Base-by-base conservation (phyloP, 2,888 invertebrate genomes). In the Torymus texanus region DNA sequence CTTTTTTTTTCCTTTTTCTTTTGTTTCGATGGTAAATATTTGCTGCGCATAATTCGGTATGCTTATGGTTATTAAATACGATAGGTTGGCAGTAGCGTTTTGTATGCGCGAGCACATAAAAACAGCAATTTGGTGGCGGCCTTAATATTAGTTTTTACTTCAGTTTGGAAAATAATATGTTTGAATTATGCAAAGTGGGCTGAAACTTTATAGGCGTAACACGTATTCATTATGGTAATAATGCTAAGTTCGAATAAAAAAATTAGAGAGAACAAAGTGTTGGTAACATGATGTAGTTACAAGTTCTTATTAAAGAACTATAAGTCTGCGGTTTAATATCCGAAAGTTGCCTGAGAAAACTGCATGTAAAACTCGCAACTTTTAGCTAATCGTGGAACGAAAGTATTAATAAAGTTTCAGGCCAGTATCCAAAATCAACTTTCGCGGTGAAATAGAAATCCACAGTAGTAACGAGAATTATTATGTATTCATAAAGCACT, bases 361-460 rank as follows among this genome's bases (percentile, higher is more conserved):
- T 2, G 5, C 21, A 2, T 21, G 21, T 29, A 29, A 29, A 29
- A 59, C 66, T 75, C 67, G 16, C 12, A 61, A 62, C 68, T 68
- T 53, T 18, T 21, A 61, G 56, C 63, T 55, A 63, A 67, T 67
- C 29, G 56, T 16, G 70, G 29, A 41, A 8, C 41, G 56, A 10
- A 29, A 63, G 68, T 70, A 70, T 76, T 70, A 56, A 68, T 50
- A 75, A 75, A 75, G 75, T 76, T 70, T 29, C 29, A 29, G 29
- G 29, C 29, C 8, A 58, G 41, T 56, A 53, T 53, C 59, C n/a
- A 66, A 75, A 75, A 67, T 75, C 66, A 66, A 67, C 59, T 67
- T 63, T 51, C 51, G 51, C 53, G 58, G 51, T 13, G 13, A 53
- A 3, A 29, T 29, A 29, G 29, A 5, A 29, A 29, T 5, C 29